Evolutionary conservation across 2,797 vertebrate genomes (phyloP), one percentile per base, ranked within the genome.

Genomic region (Enteromius radiatus): DNA sequence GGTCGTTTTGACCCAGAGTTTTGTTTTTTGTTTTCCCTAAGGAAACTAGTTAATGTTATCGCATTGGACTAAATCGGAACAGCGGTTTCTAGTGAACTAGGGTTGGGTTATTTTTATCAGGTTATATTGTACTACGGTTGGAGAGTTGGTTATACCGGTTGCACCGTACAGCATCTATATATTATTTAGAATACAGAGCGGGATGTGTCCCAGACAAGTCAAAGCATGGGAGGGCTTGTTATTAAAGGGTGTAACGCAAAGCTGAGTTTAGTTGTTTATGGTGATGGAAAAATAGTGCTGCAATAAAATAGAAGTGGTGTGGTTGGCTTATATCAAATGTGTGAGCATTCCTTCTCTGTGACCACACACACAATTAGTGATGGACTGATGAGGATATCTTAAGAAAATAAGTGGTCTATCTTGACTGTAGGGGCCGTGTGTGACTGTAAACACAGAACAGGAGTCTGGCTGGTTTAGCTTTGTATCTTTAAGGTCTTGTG

Each of bases 391-490:
- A 43, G n/a, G 36, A 63, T 63, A 76, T 76, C 56, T 76, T 63
- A 14, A 63, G 54, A 76, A 76, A 76, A 76, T 63, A 61, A 76
- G 38, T 14, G 3, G 15, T 63, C 36, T 43, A 38, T 31, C 23
- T 61, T 6, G 23, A 43, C 54, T 8, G 4, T 76, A 43, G 23
- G 41, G 33, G 19, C 23, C 0, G 3, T 61, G 36, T 28, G 41
- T 80, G 45, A 26, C 23, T 68, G 41, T 26, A 69, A 38, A 78
- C 38, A 17, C 45, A 52, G 21, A 9, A 21, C 26, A 49, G 38
- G 43, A 28, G 43, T 78, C 52, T 64, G 54, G 59, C 26, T 61
- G 28, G 28, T 61, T 14, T 14, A 3, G 26, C 56, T 61, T 26
- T 28, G 56, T 61, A 28, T 61, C 28, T 61, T 43, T 28, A 59